phyloP scores from a whole-genome alignment of 37 sponge, comb jelly and placozoan species.

The Dysidea cf. avara region DNA sequence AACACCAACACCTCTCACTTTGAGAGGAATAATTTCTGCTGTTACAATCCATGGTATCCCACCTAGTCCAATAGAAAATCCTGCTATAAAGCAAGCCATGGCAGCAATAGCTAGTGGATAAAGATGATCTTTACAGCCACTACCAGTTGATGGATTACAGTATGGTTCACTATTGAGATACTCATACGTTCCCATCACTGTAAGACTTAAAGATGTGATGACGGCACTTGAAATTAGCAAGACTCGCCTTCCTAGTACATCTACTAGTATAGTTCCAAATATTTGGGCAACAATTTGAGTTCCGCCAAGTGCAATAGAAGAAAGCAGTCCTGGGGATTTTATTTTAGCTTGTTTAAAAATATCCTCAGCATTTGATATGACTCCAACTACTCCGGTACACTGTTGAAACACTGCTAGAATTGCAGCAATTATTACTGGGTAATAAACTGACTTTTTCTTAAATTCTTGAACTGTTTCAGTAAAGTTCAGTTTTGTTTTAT shows the following conservation, averaged over 20 bases:
- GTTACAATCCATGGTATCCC: constrained; percentile 48
- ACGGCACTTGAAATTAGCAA: constrained; percentile 42
- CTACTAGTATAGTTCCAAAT: constrained; percentile 57
- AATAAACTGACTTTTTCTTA: constrained; percentile 9
- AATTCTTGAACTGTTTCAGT: constrained; percentile 23
- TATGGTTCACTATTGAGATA: no score
- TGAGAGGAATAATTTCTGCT: constrained; percentile 41
- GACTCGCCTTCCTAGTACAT: constrained; percentile 56
- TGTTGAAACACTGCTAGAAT: constrained; percentile 78
- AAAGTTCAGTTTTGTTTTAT: background rate
- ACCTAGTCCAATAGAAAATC: constrained; percentile 53
- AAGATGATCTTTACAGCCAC: no score
- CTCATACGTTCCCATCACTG: constrained; percentile 32
- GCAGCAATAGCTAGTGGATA: constrained; percentile 31
- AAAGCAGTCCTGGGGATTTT: background rate
- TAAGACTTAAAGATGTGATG: constrained; percentile 33
- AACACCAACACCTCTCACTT: constrained; percentile 17
- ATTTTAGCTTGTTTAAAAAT: constrained; percentile 34
- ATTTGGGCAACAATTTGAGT: constrained; percentile 48
- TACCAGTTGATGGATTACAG: no score
- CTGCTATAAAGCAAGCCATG: constrained; percentile 17
- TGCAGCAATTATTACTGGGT: constrained; percentile 37
- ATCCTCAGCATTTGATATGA: constrained; percentile 51
- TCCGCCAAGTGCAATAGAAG: constrained; percentile 43
- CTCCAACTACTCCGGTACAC: constrained; percentile 75